These are phyloP conservation scores for Eospalax fontanierii DNA, from an alignment of 2,797 vertebrate genomes.

Conservation along the genomic window DNA sequence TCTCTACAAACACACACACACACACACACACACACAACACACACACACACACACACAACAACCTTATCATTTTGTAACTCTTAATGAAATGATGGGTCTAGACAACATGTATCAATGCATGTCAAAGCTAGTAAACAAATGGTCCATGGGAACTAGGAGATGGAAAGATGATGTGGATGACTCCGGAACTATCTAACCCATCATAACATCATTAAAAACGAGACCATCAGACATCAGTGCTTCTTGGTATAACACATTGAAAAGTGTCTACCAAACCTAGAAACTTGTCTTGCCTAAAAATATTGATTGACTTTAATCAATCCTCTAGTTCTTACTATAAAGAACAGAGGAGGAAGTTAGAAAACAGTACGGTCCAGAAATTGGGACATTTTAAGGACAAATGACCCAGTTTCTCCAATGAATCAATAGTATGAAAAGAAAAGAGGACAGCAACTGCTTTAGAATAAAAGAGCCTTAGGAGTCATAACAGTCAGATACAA, in stretches of 20 bases:
- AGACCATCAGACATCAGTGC: not conserved
- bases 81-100: constrained; percentile 37
- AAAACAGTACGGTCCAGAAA: constrained; percentile 25
- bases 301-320: constrained; percentile 44
- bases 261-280: not conserved
- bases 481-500: not conserved
- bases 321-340: constrained; percentile 12
- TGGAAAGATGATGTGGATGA: not conserved
- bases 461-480: constrained; percentile 38
- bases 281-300: constrained; percentile 43
- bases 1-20: not conserved
- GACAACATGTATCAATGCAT: constrained; percentile 4
- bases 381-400: constrained; percentile 68
- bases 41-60: not conserved
- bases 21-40: not conserved
- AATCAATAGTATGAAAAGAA: constrained; percentile 60
- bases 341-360: constrained; percentile 10
- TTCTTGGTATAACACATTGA: not conserved
- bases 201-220: constrained; percentile 8
- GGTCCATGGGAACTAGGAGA: not conserved
- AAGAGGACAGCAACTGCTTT: not conserved
- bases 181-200: constrained; percentile 42
- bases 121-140: constrained; percentile 6
- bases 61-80: not conserved
- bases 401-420: constrained; percentile 57